phyloP scores from a whole-genome alignment of 2,113 vertebrate genomes.

The Columbina picui region DNA sequence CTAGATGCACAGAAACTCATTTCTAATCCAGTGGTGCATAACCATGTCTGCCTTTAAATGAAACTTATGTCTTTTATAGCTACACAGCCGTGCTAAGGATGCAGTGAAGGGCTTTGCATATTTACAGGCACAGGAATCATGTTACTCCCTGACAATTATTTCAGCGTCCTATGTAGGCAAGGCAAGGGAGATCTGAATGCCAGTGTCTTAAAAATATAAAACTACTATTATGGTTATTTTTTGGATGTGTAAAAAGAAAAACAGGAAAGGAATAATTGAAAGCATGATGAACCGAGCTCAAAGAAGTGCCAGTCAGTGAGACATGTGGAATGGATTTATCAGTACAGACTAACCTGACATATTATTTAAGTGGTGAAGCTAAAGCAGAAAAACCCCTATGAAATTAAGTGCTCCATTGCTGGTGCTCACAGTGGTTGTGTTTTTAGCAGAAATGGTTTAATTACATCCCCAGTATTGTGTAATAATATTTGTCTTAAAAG shows the following conservation, averaged over 20 bases:
- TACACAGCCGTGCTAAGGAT: neutral
- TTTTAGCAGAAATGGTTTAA: conserved; percentile 14
- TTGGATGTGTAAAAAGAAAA: neutral
- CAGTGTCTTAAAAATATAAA: neutral
- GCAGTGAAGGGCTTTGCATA: neutral
- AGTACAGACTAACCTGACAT: neutral
- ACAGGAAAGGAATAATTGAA: neutral
- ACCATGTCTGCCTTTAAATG: neutral
- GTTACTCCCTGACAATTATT: neutral
- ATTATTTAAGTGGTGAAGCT: neutral
- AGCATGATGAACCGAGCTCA: neutral
- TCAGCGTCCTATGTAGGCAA: neutral
- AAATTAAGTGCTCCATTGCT: neutral
- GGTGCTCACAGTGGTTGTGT: neutral
- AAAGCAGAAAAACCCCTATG: neutral
- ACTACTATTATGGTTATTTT: neutral
- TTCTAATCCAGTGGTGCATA: neutral
- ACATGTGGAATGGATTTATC: neutral
- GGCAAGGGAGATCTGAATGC: neutral
- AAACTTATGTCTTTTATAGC: neutral
- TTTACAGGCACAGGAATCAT: neutral
- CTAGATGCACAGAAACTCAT: neutral
- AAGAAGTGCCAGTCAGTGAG: neutral
- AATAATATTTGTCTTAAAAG: neutral
- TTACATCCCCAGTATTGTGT: neutral